Evolutionary conservation across 2,888 invertebrate genomes (phyloP).

Genomic region (Lasioglossum figueresi): DNA sequence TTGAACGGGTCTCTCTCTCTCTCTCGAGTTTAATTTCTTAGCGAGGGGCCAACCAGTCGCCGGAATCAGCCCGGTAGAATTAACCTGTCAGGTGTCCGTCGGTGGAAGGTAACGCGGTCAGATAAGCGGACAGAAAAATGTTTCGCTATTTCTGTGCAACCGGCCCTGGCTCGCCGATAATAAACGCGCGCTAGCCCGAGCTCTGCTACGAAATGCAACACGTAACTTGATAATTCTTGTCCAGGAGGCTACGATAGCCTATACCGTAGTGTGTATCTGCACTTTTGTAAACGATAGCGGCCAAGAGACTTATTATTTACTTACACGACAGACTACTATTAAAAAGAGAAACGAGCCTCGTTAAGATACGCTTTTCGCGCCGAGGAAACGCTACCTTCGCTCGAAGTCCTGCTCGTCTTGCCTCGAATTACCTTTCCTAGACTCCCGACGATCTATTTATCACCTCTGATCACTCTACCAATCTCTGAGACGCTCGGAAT

Average conservation of each 20-base stretch:
- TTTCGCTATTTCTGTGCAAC: conserved; percentile 56
- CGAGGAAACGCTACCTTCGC: conserved; percentile 1
- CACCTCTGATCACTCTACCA: neutral
- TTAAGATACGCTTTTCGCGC: conserved; percentile 43
- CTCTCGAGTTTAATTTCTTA: conserved; percentile 41
- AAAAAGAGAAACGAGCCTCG: conserved; percentile 46
- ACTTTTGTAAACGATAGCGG: conserved; percentile 35
- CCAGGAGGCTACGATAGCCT: conserved; percentile 17
- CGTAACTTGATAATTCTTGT: conserved; percentile 60
- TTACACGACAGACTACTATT: conserved; percentile 29
- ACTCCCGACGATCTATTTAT: neutral
- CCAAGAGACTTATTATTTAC: conserved; percentile 44
- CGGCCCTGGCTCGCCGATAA: conserved; percentile 27
- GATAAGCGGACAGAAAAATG: conserved; percentile 67
- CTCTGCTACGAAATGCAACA: conserved; percentile 34
- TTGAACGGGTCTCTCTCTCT: conserved; percentile 17
- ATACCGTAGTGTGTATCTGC: conserved; percentile 12
- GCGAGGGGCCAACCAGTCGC: conserved; percentile 52
- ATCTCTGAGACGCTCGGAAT: neutral
- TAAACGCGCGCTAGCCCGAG: conserved; percentile 37
- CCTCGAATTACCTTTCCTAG: neutral
- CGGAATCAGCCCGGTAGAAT: conserved; percentile 56
- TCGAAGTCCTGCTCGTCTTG: neutral
- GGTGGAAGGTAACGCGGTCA: conserved; percentile 51
- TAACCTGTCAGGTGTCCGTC: conserved; percentile 65